These are phyloP conservation scores for Salarias fasciatus DNA, from an alignment of 2,797 vertebrate genomes.

Conservation along the genomic window DNA sequence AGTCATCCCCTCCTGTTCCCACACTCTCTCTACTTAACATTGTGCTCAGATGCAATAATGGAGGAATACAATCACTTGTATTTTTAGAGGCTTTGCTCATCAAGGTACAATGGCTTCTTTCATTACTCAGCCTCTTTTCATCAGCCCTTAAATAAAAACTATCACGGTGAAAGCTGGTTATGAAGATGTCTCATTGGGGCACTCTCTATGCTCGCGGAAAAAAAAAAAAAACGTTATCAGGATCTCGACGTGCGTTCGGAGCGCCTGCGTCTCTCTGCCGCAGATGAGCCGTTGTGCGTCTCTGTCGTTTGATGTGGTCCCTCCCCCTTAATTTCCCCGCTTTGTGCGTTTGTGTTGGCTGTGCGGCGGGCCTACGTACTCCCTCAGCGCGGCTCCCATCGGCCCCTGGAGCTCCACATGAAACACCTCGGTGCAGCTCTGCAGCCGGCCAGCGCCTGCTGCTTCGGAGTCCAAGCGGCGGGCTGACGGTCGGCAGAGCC, in stretches of 20 bases:
- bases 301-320: conserved; percentile 57
- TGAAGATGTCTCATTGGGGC: conserved; percentile 32
- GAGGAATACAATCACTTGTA: conserved; percentile 34
- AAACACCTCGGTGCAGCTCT: conserved; percentile 56
- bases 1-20: conserved; percentile 51
- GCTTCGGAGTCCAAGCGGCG: conserved; percentile 61
- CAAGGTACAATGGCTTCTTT: conserved; percentile 28
- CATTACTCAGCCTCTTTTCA: conserved; percentile 27
- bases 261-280: conserved; percentile 31
- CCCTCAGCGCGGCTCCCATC: conserved; percentile 61
- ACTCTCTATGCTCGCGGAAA: conserved; percentile 11
- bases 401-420: conserved; percentile 62
- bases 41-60: conserved; percentile 23
- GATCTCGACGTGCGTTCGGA: conserved; percentile 13
- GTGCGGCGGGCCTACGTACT: conserved; percentile 55
- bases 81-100: conserved; percentile 50
- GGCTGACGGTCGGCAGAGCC: conserved; percentile 67
- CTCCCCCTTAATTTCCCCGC: conserved; percentile 53
- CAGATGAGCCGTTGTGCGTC: conserved; percentile 26
- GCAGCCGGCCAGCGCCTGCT: conserved; percentile 54
- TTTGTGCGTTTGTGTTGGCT: conserved; percentile 59
- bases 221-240: conserved; percentile 4
- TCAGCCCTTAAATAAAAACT: conserved; percentile 30
- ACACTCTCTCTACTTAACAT: conserved; percentile 23
- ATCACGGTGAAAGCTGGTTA: conserved; percentile 11